Conservation (phyloP, 2,888 invertebrate species). For the Panzeria rudis region DNA sequence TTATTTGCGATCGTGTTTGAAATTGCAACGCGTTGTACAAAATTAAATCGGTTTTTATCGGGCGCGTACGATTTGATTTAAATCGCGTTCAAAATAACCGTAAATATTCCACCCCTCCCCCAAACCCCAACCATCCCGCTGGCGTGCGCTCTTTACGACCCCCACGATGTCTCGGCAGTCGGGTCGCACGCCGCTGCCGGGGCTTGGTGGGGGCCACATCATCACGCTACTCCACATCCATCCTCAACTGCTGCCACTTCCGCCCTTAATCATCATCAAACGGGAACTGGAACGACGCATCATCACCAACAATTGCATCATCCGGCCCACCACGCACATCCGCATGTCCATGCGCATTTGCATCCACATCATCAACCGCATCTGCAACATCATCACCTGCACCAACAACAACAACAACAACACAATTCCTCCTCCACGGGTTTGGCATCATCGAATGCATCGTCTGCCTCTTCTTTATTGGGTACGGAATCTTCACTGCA, state of each 20-base stretch:
- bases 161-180: slow-evolving; percentile 85
- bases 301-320: slow-evolving; percentile 83
- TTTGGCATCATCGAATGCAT: slow-evolving; percentile 64
- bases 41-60: background rate
- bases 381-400: slow-evolving; percentile 74
- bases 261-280: slow-evolving; percentile 76
- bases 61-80: slow-evolving; percentile 46
- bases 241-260: slow-evolving; percentile 84
- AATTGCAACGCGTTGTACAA: background rate
- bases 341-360: slow-evolving; percentile 84
- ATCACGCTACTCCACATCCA: slow-evolving; percentile 80
- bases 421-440: slow-evolving; percentile 75
- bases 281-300: slow-evolving; percentile 74
- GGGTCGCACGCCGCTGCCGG: slow-evolving; percentile 85
- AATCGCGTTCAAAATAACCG: slow-evolving; percentile 84
- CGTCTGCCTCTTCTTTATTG: slow-evolving; percentile 70
- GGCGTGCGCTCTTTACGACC: slow-evolving; percentile 85
- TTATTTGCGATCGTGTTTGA: background rate
- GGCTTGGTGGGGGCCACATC: slow-evolving; percentile 84
- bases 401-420: slow-evolving; percentile 75
- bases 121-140: slow-evolving; percentile 84
- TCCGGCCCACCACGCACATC: slow-evolving; percentile 85
- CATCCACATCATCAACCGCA: slow-evolving; percentile 83
- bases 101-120: slow-evolving; percentile 84
- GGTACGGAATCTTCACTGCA: slow-evolving; percentile 71